Evolutionary conservation across 2,888 invertebrate species (phyloP), one percentile per base, ranked within the genome.

Genomic region (Leptinotarsa tumamoca): DNA sequence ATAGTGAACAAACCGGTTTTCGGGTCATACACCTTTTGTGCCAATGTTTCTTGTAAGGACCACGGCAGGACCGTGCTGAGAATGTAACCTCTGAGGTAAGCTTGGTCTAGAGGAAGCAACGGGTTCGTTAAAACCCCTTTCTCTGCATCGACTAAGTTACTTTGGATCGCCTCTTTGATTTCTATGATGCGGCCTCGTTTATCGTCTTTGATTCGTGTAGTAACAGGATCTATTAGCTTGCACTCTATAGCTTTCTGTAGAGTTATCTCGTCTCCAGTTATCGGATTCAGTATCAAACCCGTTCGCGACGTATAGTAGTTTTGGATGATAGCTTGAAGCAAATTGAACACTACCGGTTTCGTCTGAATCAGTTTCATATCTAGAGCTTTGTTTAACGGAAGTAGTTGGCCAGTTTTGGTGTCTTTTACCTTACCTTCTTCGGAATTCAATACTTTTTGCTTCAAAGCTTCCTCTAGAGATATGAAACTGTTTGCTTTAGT

Each of bases 31-130:
- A 94, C 91, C 78, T 94, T 94, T 87, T 95, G 93, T 43, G 95
- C 93, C 72, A 96, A 89, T 17, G 95, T 95, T 89, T 96, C 95
- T 86, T 95, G 95, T 76, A 96, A 88, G 0, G 95, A 94, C 91
- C 94, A 93, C 0, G 96, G 96, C 84, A 94, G 93, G 72, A 92
- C 91, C 50, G 95, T 94, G 83, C 94, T 95, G 50, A 96, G 88
- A 61, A 96, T 90, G 85, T 94, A 95, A 10, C 96, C 96, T 86
- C 95, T 95, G 70, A 94, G 92, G 82, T 93, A 92, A 3, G 96
- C 96, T 82, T 94, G 92, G 87, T 95, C 94, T 58, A 96, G 89
- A 71, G 94, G 93, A 85, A 94, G 90, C 78, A 91, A 88, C 0
- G 95, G 95, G 78, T 91, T 91, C 2, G 92, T 92, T 43, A 96